Evolutionary conservation across 2,113 vertebrate species (phyloP).

Genomic region (Petrocephalus zakoni): DNA sequence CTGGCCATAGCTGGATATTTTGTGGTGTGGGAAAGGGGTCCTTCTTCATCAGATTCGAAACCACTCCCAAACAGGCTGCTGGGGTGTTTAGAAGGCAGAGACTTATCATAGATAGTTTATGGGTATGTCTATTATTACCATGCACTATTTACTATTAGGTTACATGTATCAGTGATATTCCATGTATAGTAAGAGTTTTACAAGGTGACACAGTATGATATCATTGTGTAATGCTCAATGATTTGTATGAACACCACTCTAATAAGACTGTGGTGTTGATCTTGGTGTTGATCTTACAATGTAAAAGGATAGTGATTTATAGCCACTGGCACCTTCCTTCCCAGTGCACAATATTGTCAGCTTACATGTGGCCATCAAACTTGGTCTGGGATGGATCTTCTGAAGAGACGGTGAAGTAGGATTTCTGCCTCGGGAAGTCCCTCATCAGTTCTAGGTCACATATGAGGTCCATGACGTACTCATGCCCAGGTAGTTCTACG

Average conservation of each 20-base stretch:
- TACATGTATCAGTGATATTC: background rate
- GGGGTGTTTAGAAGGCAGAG: background rate
- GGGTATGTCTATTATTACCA: background rate
- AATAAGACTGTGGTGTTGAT: background rate
- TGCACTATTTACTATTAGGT: background rate
- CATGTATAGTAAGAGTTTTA: background rate
- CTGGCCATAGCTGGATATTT: constrained; percentile 42
- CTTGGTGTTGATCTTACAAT: background rate
- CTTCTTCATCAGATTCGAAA: constrained; percentile 66
- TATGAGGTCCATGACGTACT: constrained; percentile 86
- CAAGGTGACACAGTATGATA: background rate
- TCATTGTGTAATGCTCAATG: background rate
- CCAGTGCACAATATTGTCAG: background rate
- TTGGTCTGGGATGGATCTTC: constrained; percentile 55
- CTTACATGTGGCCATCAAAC: constrained; percentile 69
- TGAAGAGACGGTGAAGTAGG: constrained; percentile 80
- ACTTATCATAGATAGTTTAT: background rate
- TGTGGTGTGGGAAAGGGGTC: constrained; percentile 51
- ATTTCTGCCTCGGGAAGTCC: constrained; percentile 83
- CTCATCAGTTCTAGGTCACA: constrained; percentile 79
- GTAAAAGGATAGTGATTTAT: background rate
- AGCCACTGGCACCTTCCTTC: background rate
- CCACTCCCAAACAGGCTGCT: constrained; percentile 72
- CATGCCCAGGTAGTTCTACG: constrained; percentile 86
- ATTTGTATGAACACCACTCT: background rate